Percentiles rank a stretch among this genome's conserved stretches.
phyloP scores from a whole-genome alignment of 2,888 invertebrate genomes.

The Cataglyphis albicans region DNA sequence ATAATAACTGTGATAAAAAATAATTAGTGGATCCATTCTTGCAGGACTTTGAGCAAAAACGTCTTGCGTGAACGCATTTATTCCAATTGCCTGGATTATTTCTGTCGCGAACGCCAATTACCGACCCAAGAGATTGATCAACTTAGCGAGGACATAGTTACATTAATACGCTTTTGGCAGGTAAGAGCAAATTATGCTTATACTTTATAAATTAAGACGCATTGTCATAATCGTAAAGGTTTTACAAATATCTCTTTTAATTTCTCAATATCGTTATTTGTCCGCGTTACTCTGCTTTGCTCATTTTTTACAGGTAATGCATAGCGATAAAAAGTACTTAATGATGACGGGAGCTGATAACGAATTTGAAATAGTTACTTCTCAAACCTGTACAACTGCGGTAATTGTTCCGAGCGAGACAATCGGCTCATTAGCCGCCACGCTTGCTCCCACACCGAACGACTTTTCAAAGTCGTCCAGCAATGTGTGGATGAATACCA shows the following conservation, averaged over 20 bases:
- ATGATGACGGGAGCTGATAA: slow-evolving; percentile 94
- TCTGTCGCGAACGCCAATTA: slow-evolving; percentile 95
- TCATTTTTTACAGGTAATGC: slow-evolving; percentile 88
- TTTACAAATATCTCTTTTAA: background rate
- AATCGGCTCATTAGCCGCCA: slow-evolving; percentile 72
- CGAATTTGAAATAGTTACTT: slow-evolving; percentile 85
- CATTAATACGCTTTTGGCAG: slow-evolving; percentile 97
- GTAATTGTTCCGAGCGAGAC: slow-evolving; percentile 75
- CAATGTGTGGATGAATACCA: slow-evolving; percentile 98
- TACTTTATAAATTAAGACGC: background rate
- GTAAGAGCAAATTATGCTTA: slow-evolving; percentile 74
- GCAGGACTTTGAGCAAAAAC: slow-evolving; percentile 93
- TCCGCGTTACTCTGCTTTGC: background rate
- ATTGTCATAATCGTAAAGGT: background rate
- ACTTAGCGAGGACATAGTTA: slow-evolving; percentile 95
- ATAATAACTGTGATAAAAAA: background rate
- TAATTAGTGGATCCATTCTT: slow-evolving; percentile 18
- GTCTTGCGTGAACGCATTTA: slow-evolving; percentile 98
- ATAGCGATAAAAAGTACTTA: slow-evolving; percentile 96
- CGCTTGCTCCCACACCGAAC: slow-evolving; percentile 78
- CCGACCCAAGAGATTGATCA: slow-evolving; percentile 93
- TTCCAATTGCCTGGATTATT: slow-evolving; percentile 97
- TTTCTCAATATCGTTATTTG: background rate
- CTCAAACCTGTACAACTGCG: slow-evolving; percentile 76
- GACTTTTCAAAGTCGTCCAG: slow-evolving; percentile 86